A percentile compares a stretch with the other conserved stretches of the same genome.
phyloP scores from a whole-genome alignment of 2,888 invertebrate genomes.

The Tachina fera region DNA sequence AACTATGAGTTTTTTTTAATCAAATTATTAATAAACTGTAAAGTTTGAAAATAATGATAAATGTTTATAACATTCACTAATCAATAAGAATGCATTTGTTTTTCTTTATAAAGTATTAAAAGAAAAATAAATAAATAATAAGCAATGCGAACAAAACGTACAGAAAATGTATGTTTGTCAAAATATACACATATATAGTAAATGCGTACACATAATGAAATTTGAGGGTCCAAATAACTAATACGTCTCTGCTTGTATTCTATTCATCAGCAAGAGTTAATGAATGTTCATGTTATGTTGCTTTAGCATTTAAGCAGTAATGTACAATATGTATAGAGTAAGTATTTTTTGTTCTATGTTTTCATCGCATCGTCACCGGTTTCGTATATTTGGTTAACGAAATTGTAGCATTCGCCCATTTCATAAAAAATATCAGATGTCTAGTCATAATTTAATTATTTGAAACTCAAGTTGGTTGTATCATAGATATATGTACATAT shows the following conservation, averaged over 20 bases:
- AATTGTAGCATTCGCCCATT: constrained; percentile 34
- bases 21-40: constrained; percentile 40
- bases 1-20: constrained; percentile 21
- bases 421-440: constrained; percentile 35
- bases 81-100: constrained; percentile 37
- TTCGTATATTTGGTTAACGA: constrained; percentile 21
- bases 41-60: constrained; percentile 29
- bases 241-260: constrained; percentile 44
- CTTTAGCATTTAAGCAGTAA: not conserved
- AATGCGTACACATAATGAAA: constrained; percentile 49
- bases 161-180: constrained; percentile 43
- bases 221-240: constrained; percentile 49
- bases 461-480: constrained; percentile 44
- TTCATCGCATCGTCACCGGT: constrained; percentile 49
- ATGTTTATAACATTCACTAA: constrained; percentile 6
- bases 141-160: constrained; percentile 23
- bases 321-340: constrained; percentile 36
- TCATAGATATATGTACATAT: constrained; percentile 17
- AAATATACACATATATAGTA: constrained; percentile 43
- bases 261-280: constrained; percentile 45
- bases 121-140: no score
- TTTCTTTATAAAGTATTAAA: not conserved
- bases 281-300: constrained; percentile 15
- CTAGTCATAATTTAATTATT: constrained; percentile 51
- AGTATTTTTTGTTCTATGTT: constrained; percentile 44